Conservation (phyloP, 2,888 invertebrate species). For the Barypeithes pellucidus region DNA sequence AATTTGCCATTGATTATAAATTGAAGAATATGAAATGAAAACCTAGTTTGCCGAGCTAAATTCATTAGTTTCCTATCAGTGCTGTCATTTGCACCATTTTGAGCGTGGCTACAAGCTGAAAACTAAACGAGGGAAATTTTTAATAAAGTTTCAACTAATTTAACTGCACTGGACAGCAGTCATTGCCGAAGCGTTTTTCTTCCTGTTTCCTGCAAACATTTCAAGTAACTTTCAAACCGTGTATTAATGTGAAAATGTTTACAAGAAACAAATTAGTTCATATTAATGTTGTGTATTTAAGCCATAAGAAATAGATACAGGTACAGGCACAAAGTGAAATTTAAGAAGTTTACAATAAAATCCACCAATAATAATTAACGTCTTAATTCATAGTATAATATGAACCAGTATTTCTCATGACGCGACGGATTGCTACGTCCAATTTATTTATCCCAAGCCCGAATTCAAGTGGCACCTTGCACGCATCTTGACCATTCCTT, state of each 20-base stretch:
- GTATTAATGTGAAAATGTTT: background rate
- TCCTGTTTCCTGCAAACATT: background rate
- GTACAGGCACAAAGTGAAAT: too few relatives aligned
- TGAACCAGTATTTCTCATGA: conserved; percentile 25
- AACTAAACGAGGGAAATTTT: conserved; percentile 20
- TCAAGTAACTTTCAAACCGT: background rate
- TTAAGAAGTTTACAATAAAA: too few relatives aligned
- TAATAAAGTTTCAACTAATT: conserved; percentile 27
- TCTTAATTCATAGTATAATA: too few relatives aligned
- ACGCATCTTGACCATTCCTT: conserved; percentile 45
- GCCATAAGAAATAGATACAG: too few relatives aligned
- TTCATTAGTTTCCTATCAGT: conserved; percentile 8
- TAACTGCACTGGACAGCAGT: conserved; percentile 23
- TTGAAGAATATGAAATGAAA: background rate
- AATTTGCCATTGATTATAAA: too few relatives aligned
- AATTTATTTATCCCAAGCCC: conserved; percentile 37
- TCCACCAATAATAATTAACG: too few relatives aligned
- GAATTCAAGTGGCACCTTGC: conserved; percentile 41
- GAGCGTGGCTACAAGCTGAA: conserved; percentile 7
- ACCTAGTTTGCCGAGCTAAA: background rate
- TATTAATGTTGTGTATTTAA: too few relatives aligned
- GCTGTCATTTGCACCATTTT: conserved; percentile 13
- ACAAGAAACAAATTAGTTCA: too few relatives aligned
- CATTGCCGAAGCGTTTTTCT: conserved; percentile 7
- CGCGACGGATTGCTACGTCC: conserved; percentile 20